Base-by-base conservation (phyloP, 2,888 invertebrate species). In the Julus scanicus region DNA sequence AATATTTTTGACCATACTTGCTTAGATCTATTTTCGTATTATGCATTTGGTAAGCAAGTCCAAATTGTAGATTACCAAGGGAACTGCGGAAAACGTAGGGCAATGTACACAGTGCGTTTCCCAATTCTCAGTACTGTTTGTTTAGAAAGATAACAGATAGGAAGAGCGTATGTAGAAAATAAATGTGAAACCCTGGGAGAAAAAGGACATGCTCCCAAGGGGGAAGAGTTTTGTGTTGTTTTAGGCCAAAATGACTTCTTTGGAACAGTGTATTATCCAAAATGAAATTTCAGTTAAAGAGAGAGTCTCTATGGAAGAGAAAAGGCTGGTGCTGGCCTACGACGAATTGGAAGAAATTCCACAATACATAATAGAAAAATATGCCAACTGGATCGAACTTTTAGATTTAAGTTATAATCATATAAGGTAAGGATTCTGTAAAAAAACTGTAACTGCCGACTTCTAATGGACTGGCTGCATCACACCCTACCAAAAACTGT, bases 361-460 rank as follows among this genome's bases (percentile, higher is more conserved):
- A 0, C 93, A 94, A 90, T 93, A 94, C 20, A 93, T 96, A 86
- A 93, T 95, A 0, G 94, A 95, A 71, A 94, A 94, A 90, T 94
- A 95, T 91, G 94, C 94, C 0, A 92, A 93, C 11, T 93, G 94
- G 89, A 93, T 95, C 48, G 93, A 93, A 91, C 95, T 94, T 90
- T 92, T 96, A 90, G 96, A 96, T 91, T 93, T 96, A 88, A 95
- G 95, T 90, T 94, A 95, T 90, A 96, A 96, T 91, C 94, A 95
- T 91, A 94, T 96, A 90, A 94, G 94, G 95, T 95, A 92, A 93
- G 94, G 17, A 37, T 63, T 88, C n/a, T 86, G 48, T 84, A 17
- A 49, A 17, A 49, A 29, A 84, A 39, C 29, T 29, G 29, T 37
- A 44, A 44, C 37, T 84, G n/a, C 86, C 20, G 48, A 88, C 39